A percentile compares a stretch with the other conserved stretches of the same genome.
These are phyloP conservation scores for Anoplophora glabripennis DNA, from an alignment of 1,140 invertebrate species.

Conservation along the genomic window DNA sequence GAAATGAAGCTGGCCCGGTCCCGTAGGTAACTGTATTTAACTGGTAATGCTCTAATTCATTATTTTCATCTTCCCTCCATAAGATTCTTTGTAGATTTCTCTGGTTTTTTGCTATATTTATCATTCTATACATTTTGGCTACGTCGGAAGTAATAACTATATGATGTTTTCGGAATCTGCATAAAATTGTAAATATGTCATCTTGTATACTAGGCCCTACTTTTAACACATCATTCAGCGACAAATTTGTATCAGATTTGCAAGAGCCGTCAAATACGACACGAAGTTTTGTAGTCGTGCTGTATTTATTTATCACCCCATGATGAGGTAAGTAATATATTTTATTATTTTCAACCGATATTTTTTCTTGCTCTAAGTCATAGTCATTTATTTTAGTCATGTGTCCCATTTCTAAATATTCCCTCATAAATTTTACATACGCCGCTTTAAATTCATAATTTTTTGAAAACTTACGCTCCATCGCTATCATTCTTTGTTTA, in stretches of 20 bases:
- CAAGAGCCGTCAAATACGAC: conserved; percentile 22
- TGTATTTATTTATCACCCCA: conserved; percentile 39
- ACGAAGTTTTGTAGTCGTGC: conserved; percentile 24
- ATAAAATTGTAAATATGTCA: no score
- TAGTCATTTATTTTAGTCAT: conserved; percentile 24
- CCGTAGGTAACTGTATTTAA: conserved; percentile 34
- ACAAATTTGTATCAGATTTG: no score
- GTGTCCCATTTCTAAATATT: conserved; percentile 37
- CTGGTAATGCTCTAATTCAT: conserved; percentile 19
- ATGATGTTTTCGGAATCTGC: conserved; percentile 40
- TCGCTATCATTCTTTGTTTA: conserved; percentile 12
- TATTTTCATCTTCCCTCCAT: conserved; percentile 14
- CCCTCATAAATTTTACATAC: conserved; percentile 38
- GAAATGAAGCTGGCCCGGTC: conserved; percentile 35
- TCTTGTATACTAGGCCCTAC: no score
- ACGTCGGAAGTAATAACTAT: conserved; percentile 31
- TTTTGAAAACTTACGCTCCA: conserved; percentile 36
- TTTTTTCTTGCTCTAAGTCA: neutral
- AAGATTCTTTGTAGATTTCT: conserved; percentile 23
- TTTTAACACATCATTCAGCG: no score
- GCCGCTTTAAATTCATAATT: conserved; percentile 24
- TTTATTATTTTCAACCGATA: neutral
- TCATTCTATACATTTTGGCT: conserved; percentile 26
- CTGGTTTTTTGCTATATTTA: conserved; percentile 13
- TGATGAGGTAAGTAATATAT: conserved; percentile 50